Evolutionary conservation across 2,113 vertebrate species (phyloP).

Genomic region (Macquaria ambigua): DNA sequence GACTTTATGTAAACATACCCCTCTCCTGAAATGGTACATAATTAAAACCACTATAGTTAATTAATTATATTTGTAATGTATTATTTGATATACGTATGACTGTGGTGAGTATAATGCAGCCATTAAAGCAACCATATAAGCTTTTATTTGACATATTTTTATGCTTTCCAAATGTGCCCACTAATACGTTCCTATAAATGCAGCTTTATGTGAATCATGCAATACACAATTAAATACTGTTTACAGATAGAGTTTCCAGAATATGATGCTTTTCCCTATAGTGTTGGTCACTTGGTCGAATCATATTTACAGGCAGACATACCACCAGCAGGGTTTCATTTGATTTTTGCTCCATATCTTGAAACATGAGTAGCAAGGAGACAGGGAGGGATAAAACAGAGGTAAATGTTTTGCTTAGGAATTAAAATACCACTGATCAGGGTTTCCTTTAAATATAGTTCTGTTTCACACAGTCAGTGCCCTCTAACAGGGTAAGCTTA

Average conservation of each 20-base stretch:
- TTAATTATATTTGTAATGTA: background rate
- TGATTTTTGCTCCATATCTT: conserved; percentile 20
- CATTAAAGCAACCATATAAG: background rate
- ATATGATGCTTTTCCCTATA: conserved; percentile 3
- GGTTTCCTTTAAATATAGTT: conserved; percentile 5
- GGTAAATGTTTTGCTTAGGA: conserved; percentile 1
- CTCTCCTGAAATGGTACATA: background rate
- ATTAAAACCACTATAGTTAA: background rate
- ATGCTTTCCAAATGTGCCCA: conserved; percentile 6
- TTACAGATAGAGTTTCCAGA: conserved; percentile 7
- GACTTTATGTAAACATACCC: background rate
- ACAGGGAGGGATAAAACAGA: background rate
- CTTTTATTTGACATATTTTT: conserved; percentile 3
- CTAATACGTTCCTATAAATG: background rate
- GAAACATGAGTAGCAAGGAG: conserved; percentile 12
- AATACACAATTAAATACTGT: conserved; percentile 10
- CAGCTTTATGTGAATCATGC: background rate
- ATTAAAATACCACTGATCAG: conserved; percentile 26
- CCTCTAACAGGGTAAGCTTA: conserved; percentile 12
- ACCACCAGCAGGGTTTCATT: conserved; percentile 9
- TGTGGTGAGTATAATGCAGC: background rate
- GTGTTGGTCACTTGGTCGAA: background rate
- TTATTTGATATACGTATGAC: background rate
- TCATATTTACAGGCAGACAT: conserved; percentile 2
- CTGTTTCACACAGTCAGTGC: background rate